Percentiles rank a stretch among this genome's conserved stretches.
These are phyloP conservation scores for Ditylenchus weischeri DNA, from an alignment of 2,888 invertebrate genomes.

Conservation along the genomic window DNA sequence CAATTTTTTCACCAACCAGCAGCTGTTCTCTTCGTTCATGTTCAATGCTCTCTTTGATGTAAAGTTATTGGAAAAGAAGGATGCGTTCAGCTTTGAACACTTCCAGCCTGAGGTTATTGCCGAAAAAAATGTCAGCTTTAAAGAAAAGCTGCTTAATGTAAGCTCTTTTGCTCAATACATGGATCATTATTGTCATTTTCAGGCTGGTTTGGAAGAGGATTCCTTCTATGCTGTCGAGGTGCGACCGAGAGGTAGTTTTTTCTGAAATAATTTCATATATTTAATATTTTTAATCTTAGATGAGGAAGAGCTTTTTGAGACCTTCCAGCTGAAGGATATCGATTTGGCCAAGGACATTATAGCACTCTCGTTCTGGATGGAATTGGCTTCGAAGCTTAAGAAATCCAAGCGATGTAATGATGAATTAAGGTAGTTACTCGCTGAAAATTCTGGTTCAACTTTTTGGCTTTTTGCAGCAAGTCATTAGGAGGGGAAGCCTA, in stretches of 20 bases:
- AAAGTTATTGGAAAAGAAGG: not conserved
- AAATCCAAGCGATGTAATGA: not conserved
- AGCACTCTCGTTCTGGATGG: constrained; percentile 1
- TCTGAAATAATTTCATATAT: too few relatives aligned
- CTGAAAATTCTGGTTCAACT: not conserved
- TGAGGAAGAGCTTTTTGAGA: too few relatives aligned
- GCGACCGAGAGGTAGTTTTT: too few relatives aligned
- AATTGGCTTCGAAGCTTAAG: not conserved
- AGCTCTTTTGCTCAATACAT: too few relatives aligned
- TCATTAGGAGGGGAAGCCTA: not conserved
- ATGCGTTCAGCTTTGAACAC: not conserved
- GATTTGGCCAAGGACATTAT: not conserved
- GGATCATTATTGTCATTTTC: too few relatives aligned
- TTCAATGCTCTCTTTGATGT: constrained; percentile 15
- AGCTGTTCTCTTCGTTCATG: constrained; percentile 9
- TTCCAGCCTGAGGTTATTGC: not conserved
- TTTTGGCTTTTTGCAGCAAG: too few relatives aligned
- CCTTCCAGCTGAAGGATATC: too few relatives aligned
- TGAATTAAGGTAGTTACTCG: not conserved
- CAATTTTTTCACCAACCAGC: constrained; percentile 3
- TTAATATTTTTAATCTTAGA: too few relatives aligned
- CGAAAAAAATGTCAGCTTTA: too few relatives aligned
- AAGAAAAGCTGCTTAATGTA: too few relatives aligned
- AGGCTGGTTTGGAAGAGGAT: too few relatives aligned
- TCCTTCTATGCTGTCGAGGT: too few relatives aligned